phyloP scores from a whole-genome alignment of 2,797 vertebrate genomes.

The Enteromius viviparus region DNA sequence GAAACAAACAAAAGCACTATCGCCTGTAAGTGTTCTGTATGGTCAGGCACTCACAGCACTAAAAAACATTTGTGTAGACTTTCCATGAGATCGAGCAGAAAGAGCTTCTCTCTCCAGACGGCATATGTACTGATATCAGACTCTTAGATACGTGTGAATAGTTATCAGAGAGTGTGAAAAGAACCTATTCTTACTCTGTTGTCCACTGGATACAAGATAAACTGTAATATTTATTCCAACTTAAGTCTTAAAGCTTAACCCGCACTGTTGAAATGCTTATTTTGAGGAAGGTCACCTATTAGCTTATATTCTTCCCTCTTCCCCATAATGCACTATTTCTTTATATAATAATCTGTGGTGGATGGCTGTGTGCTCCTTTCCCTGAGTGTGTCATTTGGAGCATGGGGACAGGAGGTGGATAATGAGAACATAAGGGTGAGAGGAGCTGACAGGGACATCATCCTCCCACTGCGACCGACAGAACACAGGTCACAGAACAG shows the following conservation, averaged over 20 bases:
- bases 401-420: constrained; percentile 58
- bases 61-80: constrained; percentile 47
- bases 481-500: constrained; percentile 65
- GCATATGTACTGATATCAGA: constrained; percentile 27
- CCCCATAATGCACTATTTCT: constrained; percentile 29
- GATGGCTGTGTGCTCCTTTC: constrained; percentile 27
- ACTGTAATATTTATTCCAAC: not conserved
- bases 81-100: constrained; percentile 31
- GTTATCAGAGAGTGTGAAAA: constrained; percentile 37
- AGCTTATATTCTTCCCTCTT: not conserved
- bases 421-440: constrained; percentile 82
- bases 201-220: constrained; percentile 21
- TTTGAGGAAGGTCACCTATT: constrained; percentile 6
- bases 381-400: constrained; percentile 33
- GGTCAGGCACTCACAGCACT: constrained; percentile 19
- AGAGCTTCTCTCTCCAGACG: constrained; percentile 15
- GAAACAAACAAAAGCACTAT: constrained; percentile 48
- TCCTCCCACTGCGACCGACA: constrained; percentile 72
- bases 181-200: constrained; percentile 25
- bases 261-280: constrained; percentile 7
- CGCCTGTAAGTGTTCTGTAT: constrained; percentile 32
- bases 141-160: constrained; percentile 39
- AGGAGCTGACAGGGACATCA: constrained; percentile 79
- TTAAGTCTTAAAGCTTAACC: constrained; percentile 20
- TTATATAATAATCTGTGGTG: constrained; percentile 30